These are phyloP conservation scores for Holacanthella duospinosa DNA, from an alignment of 2,888 invertebrate genomes.

Conservation along the genomic window DNA sequence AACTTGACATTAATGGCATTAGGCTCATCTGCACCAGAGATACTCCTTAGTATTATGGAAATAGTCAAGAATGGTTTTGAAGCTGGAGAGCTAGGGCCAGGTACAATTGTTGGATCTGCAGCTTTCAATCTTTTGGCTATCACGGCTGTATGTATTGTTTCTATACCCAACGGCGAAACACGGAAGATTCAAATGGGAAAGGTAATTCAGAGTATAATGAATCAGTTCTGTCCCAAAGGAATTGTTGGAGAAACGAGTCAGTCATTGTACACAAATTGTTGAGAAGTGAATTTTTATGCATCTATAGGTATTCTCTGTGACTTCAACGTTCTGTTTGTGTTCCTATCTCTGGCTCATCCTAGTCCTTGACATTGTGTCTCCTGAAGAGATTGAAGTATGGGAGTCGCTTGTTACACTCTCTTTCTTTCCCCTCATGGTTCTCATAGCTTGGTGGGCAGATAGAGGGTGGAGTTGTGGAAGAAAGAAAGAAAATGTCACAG, in stretches of 20 bases:
- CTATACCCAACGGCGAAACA: constrained; percentile 43
- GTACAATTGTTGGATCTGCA: constrained; percentile 50
- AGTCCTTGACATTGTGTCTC: constrained; percentile 43
- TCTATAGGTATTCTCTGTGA: constrained; percentile 44
- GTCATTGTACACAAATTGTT: too few relatives aligned
- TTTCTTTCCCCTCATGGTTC: constrained; percentile 48
- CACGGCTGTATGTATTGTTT: constrained; percentile 47
- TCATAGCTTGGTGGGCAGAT: constrained; percentile 49
- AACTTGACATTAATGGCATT: constrained; percentile 51
- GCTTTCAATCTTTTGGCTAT: constrained; percentile 51
- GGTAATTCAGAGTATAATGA: too few relatives aligned
- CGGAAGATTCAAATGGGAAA: constrained; percentile 44
- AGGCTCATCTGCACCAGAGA: constrained; percentile 50
- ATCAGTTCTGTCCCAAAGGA: not conserved
- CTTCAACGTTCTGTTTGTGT: constrained; percentile 45
- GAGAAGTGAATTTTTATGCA: too few relatives aligned
- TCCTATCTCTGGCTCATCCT: constrained; percentile 52
- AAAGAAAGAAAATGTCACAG: too few relatives aligned
- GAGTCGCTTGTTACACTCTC: constrained; percentile 50
- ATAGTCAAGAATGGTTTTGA: constrained; percentile 42
- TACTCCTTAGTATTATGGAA: constrained; percentile 48
- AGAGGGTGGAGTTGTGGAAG: constrained; percentile 43
- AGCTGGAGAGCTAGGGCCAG: constrained; percentile 48
- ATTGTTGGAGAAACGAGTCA: not conserved
- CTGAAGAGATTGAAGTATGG: constrained; percentile 47